Base-by-base conservation (phyloP, 1,140 invertebrate genomes). In the Phthorimaea operculella region DNA sequence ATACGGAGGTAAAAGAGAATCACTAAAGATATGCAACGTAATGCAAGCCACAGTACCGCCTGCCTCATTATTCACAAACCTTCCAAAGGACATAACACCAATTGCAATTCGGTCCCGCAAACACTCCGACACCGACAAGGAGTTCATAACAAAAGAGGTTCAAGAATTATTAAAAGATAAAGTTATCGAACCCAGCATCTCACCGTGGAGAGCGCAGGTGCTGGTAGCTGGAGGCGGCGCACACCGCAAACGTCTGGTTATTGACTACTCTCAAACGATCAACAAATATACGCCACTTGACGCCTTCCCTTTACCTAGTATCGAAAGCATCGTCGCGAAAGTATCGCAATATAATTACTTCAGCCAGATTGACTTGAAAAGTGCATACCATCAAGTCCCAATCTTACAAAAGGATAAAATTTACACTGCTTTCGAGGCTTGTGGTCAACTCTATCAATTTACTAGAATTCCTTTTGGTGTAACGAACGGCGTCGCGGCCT, bases 401-500 rank as follows among this genome's bases (percentile, higher is more conserved):
- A 42, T 42, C 11, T 15, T 42, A n/a, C 39, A 12, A 42, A 42
- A 42, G 14, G 39, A 42, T 12, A 53, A 44, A 8, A 44, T 42
- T 28, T 28, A 53, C n/a, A 45, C 11, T 28, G 14, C n/a, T 5
- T 5, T 45, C 36, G 4, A 44, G 4, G 39, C 28, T 10, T 16
- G 45, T 15, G 33, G 33, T 33, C 63, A 63, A 6, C 49, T 63
- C 1, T 62, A 63, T 12, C 58, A 63, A 36, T 63, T 63, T 49
- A 45, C 50, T 33, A 17, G 55, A 21, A 63, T 63, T 12, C 55
- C 56, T 9, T 65, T 65, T 34, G 60, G 57, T 1, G 58, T 66
- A 4, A 64, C 64, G 5, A 67, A 67, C 45, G 62, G 62, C 11
- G 62, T 67, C 36, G 57, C 64, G 9, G 53, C 52, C 11, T 64